Base-by-base conservation (phyloP, 2,113 vertebrate genomes). In the Spermophilus dauricus region DNA sequence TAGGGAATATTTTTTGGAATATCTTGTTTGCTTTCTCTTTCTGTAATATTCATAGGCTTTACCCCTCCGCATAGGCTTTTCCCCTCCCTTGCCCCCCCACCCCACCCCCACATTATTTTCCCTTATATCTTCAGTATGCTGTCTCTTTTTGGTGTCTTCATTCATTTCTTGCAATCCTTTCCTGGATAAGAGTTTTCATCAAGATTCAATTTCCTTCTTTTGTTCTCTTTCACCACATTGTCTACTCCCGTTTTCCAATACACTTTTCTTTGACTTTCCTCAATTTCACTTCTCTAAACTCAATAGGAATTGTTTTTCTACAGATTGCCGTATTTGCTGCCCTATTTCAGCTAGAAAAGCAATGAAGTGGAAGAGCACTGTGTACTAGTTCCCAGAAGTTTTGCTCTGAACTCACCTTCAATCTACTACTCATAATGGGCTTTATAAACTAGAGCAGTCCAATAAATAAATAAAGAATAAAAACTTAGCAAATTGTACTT, bases 351-450 rank as follows among this genome's bases (percentile, higher is more conserved):
- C 2, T 89, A 48, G 22, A 96, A 83, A 89, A 81, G 93, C 67
- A 92, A 83, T 85, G 42, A 97, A 95, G 96, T 73, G 51, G 48
- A 96, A 69, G n/a, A 48, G 3, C 0, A 96, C 63, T 92, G 83
- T 81, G 87, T 85, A 91, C 72, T 89, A 78, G 58, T 89, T 98
- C 84, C 80, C 65, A 84, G 51, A 93, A 95, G 81, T 96, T 97
- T 97, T 98, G 91, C 96, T 98, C 85, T 98, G 30, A 97, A 92
- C 77, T 92, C 92, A 97, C 96, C 86, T 98, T 97, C 87, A 98
- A 97, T 88, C 67, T n/a, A 94, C 82, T 61, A 90, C 0, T 12
- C 70, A 96, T 78, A 97, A 95, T 69, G 77, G 24, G 45, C 84
- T 95, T 98, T 97, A 90, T 95, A 98, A 98, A 98, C 24, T 65